These are phyloP conservation scores for Crenichthys baileyi DNA, from an alignment of 2,797 vertebrate species.

Conservation along the genomic window DNA sequence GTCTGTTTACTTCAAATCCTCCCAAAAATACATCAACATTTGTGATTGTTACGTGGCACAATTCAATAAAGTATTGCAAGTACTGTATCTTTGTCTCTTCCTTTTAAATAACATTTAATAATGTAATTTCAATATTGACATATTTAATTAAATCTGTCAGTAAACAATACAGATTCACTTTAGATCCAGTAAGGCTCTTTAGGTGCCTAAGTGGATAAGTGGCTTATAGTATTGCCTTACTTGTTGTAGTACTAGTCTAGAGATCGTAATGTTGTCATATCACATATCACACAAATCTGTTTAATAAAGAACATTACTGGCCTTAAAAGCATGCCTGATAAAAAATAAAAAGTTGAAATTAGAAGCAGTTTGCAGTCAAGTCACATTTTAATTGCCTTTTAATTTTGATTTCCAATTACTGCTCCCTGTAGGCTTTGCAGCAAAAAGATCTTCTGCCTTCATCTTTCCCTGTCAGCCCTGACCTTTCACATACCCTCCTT, in stretches of 20 bases:
- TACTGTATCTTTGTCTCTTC: background rate
- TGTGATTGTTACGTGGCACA: no score
- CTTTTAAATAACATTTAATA: background rate
- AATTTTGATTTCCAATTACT: background rate
- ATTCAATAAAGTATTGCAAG: background rate
- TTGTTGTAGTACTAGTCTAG: background rate
- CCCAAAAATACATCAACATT: no score
- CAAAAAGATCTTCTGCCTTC: background rate
- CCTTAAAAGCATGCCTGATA: background rate
- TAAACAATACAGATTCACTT: background rate
- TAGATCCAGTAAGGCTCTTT: background rate
- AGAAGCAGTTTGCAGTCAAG: background rate
- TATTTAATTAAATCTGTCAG: background rate
- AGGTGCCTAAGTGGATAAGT: background rate
- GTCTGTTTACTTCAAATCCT: no score
- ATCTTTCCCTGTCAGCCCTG: background rate
- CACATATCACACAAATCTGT: background rate
- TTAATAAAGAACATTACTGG: no score
- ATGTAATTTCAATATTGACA: background rate
- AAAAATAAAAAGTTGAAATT: background rate
- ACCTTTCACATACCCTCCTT: background rate
- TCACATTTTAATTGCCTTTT: background rate
- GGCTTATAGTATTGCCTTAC: background rate
- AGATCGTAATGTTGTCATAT: background rate
- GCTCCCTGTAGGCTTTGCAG: background rate